Percentiles rank a stretch among this genome's conserved stretches.
Conservation (phyloP, 2,888 invertebrate genomes). For the Cataglyphis rosenhaueri region DNA sequence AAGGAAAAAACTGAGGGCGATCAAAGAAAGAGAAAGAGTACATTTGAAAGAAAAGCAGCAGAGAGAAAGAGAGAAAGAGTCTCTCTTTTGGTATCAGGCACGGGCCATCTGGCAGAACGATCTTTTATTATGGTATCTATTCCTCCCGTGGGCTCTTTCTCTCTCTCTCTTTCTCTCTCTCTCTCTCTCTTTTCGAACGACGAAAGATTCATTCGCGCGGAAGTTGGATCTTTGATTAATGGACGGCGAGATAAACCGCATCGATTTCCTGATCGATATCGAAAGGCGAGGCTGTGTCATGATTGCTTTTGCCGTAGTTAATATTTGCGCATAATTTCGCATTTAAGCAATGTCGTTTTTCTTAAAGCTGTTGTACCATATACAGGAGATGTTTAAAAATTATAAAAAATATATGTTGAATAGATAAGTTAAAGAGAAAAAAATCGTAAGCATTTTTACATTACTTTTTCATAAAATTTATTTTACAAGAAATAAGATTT, state of each 20-base stretch:
- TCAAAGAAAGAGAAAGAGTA: constrained; percentile 30
- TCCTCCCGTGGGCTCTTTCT: constrained; percentile 57
- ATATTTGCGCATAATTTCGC: neutral
- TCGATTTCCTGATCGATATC: constrained; percentile 47
- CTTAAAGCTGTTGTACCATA: neutral
- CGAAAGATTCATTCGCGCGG: constrained; percentile 68
- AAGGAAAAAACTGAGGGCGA: constrained; percentile 30
- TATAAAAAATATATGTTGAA: neutral
- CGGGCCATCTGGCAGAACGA: constrained; percentile 74
- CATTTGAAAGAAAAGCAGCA: constrained; percentile 48
- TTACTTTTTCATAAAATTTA: neutral
- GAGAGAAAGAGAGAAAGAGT: constrained; percentile 35
- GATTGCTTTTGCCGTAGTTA: constrained; percentile 3
- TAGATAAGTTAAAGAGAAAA: neutral
- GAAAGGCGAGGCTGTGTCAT: neutral
- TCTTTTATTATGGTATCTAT: constrained; percentile 72
- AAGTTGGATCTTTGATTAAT: constrained; percentile 72
- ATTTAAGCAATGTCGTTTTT: neutral
- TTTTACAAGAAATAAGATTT: neutral
- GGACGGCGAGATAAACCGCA: constrained; percentile 66
- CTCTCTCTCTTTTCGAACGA: constrained; percentile 55
- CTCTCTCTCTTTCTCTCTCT: constrained; percentile 44
- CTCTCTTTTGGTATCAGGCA: constrained; percentile 66
- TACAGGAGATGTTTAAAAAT: neutral
- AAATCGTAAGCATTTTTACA: neutral